Conservation (phyloP, 2,888 invertebrate genomes). For the Habrosyne pyritoides region DNA sequence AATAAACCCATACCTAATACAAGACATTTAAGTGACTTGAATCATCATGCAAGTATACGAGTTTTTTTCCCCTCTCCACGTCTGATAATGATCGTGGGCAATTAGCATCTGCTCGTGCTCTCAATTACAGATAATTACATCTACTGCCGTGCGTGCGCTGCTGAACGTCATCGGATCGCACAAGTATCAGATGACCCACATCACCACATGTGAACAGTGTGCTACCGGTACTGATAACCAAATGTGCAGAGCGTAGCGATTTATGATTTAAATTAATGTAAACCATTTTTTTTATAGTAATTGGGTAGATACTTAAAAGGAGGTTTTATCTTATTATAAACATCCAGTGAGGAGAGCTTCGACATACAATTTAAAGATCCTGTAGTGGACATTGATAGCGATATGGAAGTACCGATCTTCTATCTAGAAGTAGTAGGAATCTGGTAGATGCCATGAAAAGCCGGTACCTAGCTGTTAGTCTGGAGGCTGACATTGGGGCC, state of each 20-base stretch:
- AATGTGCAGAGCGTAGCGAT: neutral
- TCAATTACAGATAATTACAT: constrained; percentile 7
- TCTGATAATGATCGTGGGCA: neutral
- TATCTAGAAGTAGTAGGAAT: no score
- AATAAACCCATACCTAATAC: no score
- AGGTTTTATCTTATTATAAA: no score
- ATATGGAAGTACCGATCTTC: no score
- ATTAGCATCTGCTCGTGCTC: constrained; percentile 9
- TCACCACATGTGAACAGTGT: neutral
- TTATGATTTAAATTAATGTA: neutral
- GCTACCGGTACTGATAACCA: neutral
- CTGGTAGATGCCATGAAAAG: no score
- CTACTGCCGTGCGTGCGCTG: neutral
- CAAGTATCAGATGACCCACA: constrained; percentile 7
- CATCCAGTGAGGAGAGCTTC: no score
- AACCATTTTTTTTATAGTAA: neutral
- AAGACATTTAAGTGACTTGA: no score
- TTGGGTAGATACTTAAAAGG: no score
- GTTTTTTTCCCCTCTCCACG: neutral
- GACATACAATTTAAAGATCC: no score
- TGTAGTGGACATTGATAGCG: no score
- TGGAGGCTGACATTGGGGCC: no score
- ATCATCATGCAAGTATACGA: neutral
- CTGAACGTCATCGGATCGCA: neutral
- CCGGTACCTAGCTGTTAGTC: no score